These are phyloP conservation scores for Apodemia zela DNA, from an alignment of 2,888 invertebrate genomes.

Conservation along the genomic window DNA sequence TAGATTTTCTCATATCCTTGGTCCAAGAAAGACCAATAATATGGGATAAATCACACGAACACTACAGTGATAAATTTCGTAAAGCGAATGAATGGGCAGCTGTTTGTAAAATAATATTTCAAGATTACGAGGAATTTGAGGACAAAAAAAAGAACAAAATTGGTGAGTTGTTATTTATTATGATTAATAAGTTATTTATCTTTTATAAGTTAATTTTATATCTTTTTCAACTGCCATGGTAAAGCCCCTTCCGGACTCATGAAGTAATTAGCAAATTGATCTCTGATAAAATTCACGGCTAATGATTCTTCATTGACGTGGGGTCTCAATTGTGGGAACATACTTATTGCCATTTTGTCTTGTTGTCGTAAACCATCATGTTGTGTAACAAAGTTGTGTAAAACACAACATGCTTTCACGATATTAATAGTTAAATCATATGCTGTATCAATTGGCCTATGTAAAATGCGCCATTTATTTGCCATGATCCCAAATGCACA, in stretches of 20 bases:
- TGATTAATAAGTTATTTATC: constrained; percentile 26
- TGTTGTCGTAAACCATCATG: constrained; percentile 30
- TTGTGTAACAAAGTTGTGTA: constrained; percentile 32
- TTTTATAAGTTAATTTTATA: constrained; percentile 21
- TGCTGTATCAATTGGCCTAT: constrained; percentile 26
- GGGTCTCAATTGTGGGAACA: constrained; percentile 31
- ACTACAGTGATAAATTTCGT: constrained; percentile 22
- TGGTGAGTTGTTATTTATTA: constrained; percentile 30
- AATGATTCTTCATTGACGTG: constrained; percentile 31
- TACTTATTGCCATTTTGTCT: constrained; percentile 31
- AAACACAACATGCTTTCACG: too few species aligned
- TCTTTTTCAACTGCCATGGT: constrained; percentile 33
- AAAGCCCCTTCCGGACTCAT: constrained; percentile 32
- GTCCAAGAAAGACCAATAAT: constrained; percentile 32
- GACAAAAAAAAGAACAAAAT: constrained; percentile 27
- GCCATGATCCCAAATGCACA: constrained; percentile 31
- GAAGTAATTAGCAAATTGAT: constrained; percentile 36
- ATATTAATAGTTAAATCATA: constrained; percentile 26
- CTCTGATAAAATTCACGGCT: constrained; percentile 34
- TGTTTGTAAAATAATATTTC: constrained; percentile 29
- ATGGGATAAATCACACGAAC: constrained; percentile 20
- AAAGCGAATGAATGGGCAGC: constrained; percentile 31
- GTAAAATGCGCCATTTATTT: constrained; percentile 35
- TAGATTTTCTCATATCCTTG: constrained; percentile 35
- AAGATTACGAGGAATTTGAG: constrained; percentile 22